Evolutionary conservation across 2,113 vertebrate genomes (phyloP).

Genomic region (Pelusios castaneus): DNA sequence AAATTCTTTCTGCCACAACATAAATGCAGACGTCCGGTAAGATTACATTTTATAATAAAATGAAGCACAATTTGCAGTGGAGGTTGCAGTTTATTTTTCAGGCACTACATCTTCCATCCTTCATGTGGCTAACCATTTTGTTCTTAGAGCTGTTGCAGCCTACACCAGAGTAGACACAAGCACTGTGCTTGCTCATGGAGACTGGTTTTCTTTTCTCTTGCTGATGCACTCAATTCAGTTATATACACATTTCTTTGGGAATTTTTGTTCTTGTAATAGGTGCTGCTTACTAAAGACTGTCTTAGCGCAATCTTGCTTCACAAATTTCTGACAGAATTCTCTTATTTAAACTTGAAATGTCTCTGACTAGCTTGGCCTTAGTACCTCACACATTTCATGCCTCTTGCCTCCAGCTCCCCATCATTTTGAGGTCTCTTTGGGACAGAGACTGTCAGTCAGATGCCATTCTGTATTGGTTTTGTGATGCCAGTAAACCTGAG

Average conservation of each 20-base stretch:
- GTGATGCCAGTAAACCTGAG: neutral
- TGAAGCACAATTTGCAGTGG: neutral
- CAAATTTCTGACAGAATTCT: neutral
- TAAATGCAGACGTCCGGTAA: constrained; percentile 60
- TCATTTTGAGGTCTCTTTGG: neutral
- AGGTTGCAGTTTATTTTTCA: neutral
- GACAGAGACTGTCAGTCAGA: neutral
- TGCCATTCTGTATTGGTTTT: neutral
- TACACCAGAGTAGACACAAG: neutral
- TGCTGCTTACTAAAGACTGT: neutral
- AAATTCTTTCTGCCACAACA: constrained; percentile 46
- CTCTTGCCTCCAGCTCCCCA: neutral
- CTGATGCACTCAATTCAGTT: neutral
- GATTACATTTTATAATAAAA: constrained; percentile 52
- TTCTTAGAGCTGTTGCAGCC: neutral
- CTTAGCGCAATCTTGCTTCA: neutral
- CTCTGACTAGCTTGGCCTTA: neutral
- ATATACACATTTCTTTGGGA: fast-evolving
- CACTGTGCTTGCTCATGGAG: neutral
- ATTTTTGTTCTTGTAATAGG: neutral
- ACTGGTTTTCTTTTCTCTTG: neutral
- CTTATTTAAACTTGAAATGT: neutral
- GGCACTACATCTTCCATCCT: neutral
- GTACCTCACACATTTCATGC: neutral
- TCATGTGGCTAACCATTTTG: neutral